Evolutionary conservation across 2,113 vertebrate genomes (phyloP), one percentile per base, ranked within the genome.

Genomic region (Psammodynastes pulverulentus): DNA sequence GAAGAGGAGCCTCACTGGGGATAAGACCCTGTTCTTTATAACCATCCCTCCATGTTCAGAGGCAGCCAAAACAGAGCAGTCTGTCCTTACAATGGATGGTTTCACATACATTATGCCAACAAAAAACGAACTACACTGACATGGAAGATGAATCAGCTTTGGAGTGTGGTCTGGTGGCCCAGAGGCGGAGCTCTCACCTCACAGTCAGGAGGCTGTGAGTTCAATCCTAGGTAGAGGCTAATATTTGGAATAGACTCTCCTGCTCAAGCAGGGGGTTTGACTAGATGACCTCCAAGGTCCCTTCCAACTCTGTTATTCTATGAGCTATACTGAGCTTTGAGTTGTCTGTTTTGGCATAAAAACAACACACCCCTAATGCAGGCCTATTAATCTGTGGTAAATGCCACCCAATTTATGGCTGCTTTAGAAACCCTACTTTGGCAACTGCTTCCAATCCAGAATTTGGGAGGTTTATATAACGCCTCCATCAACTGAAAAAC

Each of bases 331-430:
- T 46, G 92, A 87, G 93, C 48, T 92, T 92, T 87, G 84, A 89
- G 15, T 67, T 56, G 94, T 93, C 94, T 13, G 45, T 45, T 34
- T 53, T 34, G n/a, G 91, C 93, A 96, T 93, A 84, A 24, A 45
- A 79, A 54, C 24, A 58, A 58, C 21, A 58, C 26, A 54, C 1
- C 24, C 34, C 4, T 51, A 24, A 4, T 2, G 43, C 13, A 23
- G 89, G 39, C 54, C 86, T 87, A 0, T n/a, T 79, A 39, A 43
- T 79, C 34, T 79, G 72, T 21, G 72, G n/a, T 79, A 79, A 79
- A 79, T 79, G 94, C 67, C 86, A 93, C 62, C 92, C 94, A 93
- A 95, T 92, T 0, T 45, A 87, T 53, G 89, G 92, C 92, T 87
- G 46, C 17, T 92, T 94, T 90, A 67, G 90, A 85, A 85, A 5